Base-by-base conservation (phyloP, 2,888 invertebrate species). In the Drosophila setosimentum region DNA sequence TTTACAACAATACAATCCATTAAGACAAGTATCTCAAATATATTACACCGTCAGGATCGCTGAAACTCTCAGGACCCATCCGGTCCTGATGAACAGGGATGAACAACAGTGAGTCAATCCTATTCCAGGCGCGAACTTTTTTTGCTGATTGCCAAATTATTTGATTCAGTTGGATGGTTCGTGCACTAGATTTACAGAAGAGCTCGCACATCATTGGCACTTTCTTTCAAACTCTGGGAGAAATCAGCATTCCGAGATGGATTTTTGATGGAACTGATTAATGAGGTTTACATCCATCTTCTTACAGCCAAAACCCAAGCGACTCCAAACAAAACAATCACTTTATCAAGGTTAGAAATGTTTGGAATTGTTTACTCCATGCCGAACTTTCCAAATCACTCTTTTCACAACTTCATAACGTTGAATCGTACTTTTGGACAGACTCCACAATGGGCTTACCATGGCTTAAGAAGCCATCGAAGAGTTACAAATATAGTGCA, bases 401-500 rank as follows among this genome's bases (percentile, higher is more conserved):
- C 1, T 3, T 18, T 8, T 2, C 7, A 37, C 18, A 50, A 13
- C 11, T 50, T 16, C 10, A 29, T 18, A 10, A 29, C 11, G n/a
- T 50, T 29, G 1, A 50, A 18, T 8, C 24, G 3, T 16, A 33
- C 13, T 50, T 18, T 40, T 27, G 42, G 62, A 45, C 53, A 24
- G 33, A 21, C 40, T 58, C 50, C 4, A 27, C 58, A 5, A 51
- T 58, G 2, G 33, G 57, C 0, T 18, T 42, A 6, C 42, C 64
- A 1, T 65, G 57, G 50, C 42, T 65, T 7, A 18, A 16, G 1
- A 57, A 58, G n/a, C 50, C 40, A 7, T 18, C 49, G 49, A 24
- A n/a, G 50, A 21, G 57, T 50, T 2, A 27, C 45, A 8, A 59
- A 53, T 29, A 53, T 48, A 11, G 3, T 32, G 13, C 45, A 30